Conservation (phyloP, 2,113 vertebrate species). For the Riparia riparia region DNA sequence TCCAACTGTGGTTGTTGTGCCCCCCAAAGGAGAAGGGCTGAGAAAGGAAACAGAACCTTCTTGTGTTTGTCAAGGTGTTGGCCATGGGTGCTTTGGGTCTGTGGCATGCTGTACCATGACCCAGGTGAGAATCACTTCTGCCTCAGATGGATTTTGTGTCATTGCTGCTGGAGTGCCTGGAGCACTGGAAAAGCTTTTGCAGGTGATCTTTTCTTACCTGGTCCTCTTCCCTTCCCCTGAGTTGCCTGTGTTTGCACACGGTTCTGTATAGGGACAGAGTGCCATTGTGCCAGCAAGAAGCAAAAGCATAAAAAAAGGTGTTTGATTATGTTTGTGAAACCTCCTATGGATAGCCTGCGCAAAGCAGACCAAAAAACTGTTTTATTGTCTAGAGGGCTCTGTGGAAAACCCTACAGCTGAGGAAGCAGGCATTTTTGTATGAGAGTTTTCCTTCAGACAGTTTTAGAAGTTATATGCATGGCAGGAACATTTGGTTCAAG, state of each 20-base stretch:
- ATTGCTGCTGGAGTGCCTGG: background rate
- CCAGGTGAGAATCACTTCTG: background rate
- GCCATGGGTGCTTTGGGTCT: background rate
- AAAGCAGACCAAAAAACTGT: background rate
- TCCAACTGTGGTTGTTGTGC: background rate
- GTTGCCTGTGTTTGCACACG: background rate
- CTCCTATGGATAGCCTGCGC: background rate
- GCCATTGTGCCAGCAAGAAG: background rate
- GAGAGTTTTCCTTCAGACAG: background rate
- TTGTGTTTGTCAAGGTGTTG: background rate
- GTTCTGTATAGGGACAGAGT: background rate
- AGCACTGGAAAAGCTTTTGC: background rate
- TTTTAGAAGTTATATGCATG: background rate
- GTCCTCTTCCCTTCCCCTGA: background rate
- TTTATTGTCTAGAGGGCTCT: background rate
- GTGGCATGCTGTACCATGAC: rapidly evolving
- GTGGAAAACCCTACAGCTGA: background rate
- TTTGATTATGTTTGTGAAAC: background rate
- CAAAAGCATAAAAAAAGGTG: background rate
- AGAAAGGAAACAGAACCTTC: background rate
- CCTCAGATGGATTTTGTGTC: background rate
- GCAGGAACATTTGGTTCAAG: background rate
- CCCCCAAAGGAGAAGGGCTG: background rate
- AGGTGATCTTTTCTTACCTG: background rate
- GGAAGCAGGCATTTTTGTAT: background rate